phyloP scores from a whole-genome alignment of 2,797 vertebrate species.

The Podarcis lilfordi region DNA sequence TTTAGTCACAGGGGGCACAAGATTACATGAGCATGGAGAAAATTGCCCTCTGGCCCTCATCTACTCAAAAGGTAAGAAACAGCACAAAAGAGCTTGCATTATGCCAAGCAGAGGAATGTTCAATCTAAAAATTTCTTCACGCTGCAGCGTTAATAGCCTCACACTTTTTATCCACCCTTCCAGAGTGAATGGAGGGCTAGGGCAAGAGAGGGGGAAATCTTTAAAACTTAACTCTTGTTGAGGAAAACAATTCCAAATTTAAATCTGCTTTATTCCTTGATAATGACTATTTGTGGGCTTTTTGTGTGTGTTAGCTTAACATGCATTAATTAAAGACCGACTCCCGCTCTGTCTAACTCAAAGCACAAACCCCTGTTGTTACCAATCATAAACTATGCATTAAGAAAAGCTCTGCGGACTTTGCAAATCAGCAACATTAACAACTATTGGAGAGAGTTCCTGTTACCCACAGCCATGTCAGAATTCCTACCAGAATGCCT shows the following conservation, averaged over 20 bases:
- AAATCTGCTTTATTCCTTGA: slow-evolving; percentile 32
- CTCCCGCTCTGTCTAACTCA: slow-evolving; percentile 23
- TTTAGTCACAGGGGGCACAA: slow-evolving; percentile 81
- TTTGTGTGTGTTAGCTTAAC: not conserved
- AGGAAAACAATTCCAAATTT: slow-evolving; percentile 43
- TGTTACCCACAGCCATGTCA: not conserved
- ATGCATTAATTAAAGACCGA: slow-evolving; percentile 20
- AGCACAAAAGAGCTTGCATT: slow-evolving; percentile 75
- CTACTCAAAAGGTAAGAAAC: slow-evolving; percentile 75
- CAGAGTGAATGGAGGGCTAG: slow-evolving; percentile 48
- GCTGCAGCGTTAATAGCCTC: slow-evolving; percentile 64
- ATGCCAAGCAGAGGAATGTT: slow-evolving; percentile 77
- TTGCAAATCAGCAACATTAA: slow-evolving; percentile 20
- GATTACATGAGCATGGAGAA: slow-evolving; percentile 80
- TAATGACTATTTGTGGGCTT: slow-evolving; percentile 33
- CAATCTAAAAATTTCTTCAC: slow-evolving; percentile 69
- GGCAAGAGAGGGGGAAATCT: slow-evolving; percentile 42
- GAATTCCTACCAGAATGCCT: not conserved
- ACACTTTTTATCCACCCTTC: slow-evolving; percentile 67
- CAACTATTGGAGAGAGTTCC: not conserved
- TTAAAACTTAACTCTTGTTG: slow-evolving; percentile 42
- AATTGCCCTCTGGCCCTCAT: slow-evolving; percentile 83
- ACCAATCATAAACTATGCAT: slow-evolving; percentile 34
- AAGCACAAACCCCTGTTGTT: slow-evolving; percentile 28
- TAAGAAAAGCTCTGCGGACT: slow-evolving; percentile 3